Conservation (phyloP, 2,888 invertebrate genomes). For the Troides oblongomaculatus region DNA sequence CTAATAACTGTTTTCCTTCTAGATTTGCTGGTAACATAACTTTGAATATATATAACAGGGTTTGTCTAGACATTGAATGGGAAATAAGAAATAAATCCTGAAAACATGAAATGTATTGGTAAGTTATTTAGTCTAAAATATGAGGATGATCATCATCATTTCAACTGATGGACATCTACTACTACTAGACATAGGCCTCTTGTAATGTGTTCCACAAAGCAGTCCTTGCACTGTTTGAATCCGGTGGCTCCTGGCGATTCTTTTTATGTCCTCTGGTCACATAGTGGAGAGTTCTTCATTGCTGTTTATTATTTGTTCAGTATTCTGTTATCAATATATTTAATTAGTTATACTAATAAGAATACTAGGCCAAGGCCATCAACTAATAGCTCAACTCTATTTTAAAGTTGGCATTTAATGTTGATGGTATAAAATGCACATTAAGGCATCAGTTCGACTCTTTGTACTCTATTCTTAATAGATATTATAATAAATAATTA, state of each 20-base stretch:
- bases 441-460: background rate
- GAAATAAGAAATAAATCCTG: constrained; percentile 80
- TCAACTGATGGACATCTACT: too few relatives aligned
- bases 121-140: background rate
- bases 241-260: too few relatives aligned
- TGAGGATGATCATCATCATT: background rate
- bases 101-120: constrained; percentile 32
- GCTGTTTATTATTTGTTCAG: too few relatives aligned
- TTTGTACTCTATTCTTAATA: background rate
- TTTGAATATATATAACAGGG: constrained; percentile 82
- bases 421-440: background rate
- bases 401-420: background rate
- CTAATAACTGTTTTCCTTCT: constrained; percentile 80
- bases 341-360: too few relatives aligned
- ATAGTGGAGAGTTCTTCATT: too few relatives aligned
- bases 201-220: too few relatives aligned
- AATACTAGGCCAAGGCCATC: too few relatives aligned
- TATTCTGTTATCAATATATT: too few relatives aligned
- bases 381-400: too few relatives aligned
- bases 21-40: constrained; percentile 81
- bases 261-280: too few relatives aligned
- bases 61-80: constrained; percentile 82
- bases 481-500: background rate
- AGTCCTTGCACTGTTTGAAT: too few relatives aligned
- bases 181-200: too few relatives aligned